A percentile compares a stretch with the other conserved stretches of the same genome.
These are phyloP conservation scores for Spheniscus mendiculus DNA, from an alignment of 2,113 vertebrate species.

Conservation along the genomic window DNA sequence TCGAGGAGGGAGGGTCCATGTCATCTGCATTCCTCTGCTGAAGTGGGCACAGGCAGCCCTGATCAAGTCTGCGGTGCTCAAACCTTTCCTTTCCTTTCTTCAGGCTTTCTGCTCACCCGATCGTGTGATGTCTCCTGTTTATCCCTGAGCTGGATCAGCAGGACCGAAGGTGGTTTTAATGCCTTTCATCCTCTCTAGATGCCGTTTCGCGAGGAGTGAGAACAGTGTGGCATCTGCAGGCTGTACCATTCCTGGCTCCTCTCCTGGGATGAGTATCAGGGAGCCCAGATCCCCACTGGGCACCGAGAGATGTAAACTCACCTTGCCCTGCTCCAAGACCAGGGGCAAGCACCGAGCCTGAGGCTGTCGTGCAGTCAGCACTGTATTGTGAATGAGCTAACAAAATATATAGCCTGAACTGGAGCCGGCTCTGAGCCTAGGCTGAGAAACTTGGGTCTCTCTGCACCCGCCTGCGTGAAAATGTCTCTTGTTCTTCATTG, in stretches of 20 bases:
- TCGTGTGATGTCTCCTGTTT: not conserved
- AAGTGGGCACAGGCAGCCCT: not conserved
- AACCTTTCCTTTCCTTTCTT: not conserved
- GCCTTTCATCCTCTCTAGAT: not conserved
- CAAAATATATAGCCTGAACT: not conserved
- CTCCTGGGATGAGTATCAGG: not conserved
- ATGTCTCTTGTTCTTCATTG: not conserved
- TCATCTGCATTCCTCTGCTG: slow-evolving; percentile 13
- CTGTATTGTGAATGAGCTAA: accelerated
- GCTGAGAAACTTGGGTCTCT: not conserved
- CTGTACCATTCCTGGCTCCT: accelerated
- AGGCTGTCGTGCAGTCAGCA: not conserved
- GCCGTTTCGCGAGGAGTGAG: not conserved
- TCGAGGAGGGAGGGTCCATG: slow-evolving; percentile 14
- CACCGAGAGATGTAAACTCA: not conserved
- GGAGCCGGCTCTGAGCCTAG: not conserved
- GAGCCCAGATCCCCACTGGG: not conserved
- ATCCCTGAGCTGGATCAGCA: not conserved
- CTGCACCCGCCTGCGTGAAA: not conserved
- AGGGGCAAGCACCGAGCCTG: not conserved
- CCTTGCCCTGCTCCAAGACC: not conserved
- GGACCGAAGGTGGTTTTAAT: not conserved
- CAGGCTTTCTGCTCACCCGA: not conserved
- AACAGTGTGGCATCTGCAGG: not conserved
- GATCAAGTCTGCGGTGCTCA: not conserved